Percentiles rank a stretch among this genome's conserved stretches.
phyloP scores from a whole-genome alignment of 2,888 invertebrate genomes.

The Malacosoma neustria region DNA sequence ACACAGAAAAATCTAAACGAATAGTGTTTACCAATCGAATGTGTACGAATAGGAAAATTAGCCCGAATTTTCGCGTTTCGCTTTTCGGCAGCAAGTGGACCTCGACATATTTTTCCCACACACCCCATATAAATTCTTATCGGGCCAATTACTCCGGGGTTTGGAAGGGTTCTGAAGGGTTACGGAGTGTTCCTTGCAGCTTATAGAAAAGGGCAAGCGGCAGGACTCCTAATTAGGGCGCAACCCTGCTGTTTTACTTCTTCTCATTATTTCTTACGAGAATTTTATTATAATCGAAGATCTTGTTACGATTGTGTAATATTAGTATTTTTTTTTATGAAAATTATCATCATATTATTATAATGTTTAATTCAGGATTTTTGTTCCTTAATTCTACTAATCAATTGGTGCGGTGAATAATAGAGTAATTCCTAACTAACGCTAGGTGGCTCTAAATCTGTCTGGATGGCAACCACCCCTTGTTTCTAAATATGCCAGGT shows the following conservation, averaged over 20 bases:
- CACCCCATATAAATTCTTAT: slow-evolving; percentile 61
- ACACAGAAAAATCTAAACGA: no score
- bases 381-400: no score
- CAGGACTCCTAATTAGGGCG: slow-evolving; percentile 68
- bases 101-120: slow-evolving; percentile 46
- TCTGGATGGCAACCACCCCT: no score
- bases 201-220: slow-evolving; percentile 55
- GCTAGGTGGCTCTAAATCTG: no score
- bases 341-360: no score
- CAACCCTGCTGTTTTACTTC: slow-evolving; percentile 43
- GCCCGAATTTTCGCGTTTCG: slow-evolving; percentile 42
- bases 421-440: no score
- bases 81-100: slow-evolving; percentile 47
- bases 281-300: neutral
- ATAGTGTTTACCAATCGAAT: no score
- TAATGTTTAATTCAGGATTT: no score
- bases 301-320: neutral
- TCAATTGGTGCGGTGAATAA: no score
- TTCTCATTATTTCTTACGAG: slow-evolving; percentile 15
- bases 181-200: slow-evolving; percentile 39
- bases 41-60: neutral
- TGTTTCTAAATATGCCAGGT: no score
- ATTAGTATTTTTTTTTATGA: no score
- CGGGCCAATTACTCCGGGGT: slow-evolving; percentile 67
- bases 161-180: slow-evolving; percentile 43